Percentiles rank a stretch among this genome's conserved stretches.
Evolutionary conservation across 2,113 vertebrate species (phyloP).

Genomic region (Atherinomorus stipes): DNA sequence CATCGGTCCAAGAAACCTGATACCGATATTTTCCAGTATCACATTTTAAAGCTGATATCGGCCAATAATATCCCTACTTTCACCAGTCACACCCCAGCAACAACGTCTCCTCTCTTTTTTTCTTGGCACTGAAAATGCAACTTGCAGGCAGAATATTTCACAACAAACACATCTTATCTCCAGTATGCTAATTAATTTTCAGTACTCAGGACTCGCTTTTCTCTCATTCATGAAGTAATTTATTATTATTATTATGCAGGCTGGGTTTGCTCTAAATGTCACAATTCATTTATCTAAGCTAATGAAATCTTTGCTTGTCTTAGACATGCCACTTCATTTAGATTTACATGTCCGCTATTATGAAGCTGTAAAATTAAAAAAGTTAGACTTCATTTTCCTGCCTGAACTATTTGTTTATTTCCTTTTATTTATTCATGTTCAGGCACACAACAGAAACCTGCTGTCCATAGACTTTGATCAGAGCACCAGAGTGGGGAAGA

Average conservation of each 20-base stretch:
- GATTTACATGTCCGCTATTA: slow-evolving; percentile 39
- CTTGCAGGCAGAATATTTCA: slow-evolving; percentile 30
- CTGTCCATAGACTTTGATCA: slow-evolving; percentile 98
- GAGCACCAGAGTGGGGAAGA: slow-evolving; percentile 93
- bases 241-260: slow-evolving; percentile 61
- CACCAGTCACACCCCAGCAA: background rate
- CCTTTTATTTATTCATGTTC: slow-evolving; percentile 19
- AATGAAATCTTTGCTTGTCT: slow-evolving; percentile 54
- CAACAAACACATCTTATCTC: slow-evolving; percentile 45
- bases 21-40: no score
- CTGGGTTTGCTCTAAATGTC: slow-evolving; percentile 62
- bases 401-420: slow-evolving; percentile 8
- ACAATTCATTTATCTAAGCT: slow-evolving; percentile 57
- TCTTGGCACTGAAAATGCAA: background rate
- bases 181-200: slow-evolving; percentile 57
- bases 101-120: slow-evolving; percentile 33
- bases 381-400: slow-evolving; percentile 17
- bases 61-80: no score
- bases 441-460: slow-evolving; percentile 98
- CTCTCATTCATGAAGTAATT: slow-evolving; percentile 37
- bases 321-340: slow-evolving; percentile 44
- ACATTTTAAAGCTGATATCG: no score
- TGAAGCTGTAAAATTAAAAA: slow-evolving; percentile 33
- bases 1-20: no score
- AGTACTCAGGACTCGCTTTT: slow-evolving; percentile 32